A percentile compares a stretch with the other conserved stretches of the same genome.
Evolutionary conservation across 1,140 invertebrate species (phyloP).

Genomic region (Cardiocondyla obscurior): DNA sequence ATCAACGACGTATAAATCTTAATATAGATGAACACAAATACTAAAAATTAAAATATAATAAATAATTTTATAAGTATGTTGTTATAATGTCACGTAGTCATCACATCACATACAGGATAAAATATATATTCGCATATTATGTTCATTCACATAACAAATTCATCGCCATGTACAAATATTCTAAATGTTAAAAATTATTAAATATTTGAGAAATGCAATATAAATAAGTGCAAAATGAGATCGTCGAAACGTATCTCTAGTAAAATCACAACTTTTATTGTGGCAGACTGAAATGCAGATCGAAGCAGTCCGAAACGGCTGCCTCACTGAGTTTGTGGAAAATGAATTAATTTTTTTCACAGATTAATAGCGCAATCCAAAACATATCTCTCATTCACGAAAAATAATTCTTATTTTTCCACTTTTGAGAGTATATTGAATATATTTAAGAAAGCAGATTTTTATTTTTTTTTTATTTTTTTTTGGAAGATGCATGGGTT

Average conservation of each 20-base stretch:
- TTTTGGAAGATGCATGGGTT: neutral
- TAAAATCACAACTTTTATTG: conserved; percentile 14
- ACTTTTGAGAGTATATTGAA: neutral
- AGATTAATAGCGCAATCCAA: neutral
- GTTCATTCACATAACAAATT: conserved; percentile 9
- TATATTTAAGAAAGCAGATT: conserved; percentile 1
- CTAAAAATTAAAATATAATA: conserved; percentile 30
- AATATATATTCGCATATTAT: neutral
- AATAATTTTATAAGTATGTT: conserved; percentile 23
- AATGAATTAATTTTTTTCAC: conserved; percentile 10
- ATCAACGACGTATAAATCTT: conserved; percentile 43
- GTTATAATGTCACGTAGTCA: neutral
- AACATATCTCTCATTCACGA: neutral
- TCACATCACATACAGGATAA: conserved; percentile 2
- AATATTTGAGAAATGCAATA: conserved; percentile 45
- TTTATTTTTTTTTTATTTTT: neutral
- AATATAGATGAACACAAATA: neutral
- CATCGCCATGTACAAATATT: neutral
- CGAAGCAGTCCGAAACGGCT: neutral
- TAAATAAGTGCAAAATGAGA: neutral
- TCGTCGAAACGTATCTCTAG: neutral
- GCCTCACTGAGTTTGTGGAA: neutral
- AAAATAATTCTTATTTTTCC: conserved; percentile 3
- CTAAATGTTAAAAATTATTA: conserved; percentile 14
- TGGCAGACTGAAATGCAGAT: neutral